A percentile compares a stretch with the other conserved stretches of the same genome.
These are phyloP conservation scores for Fistularia commersonii DNA, from an alignment of 2,797 vertebrate species.

Conservation along the genomic window DNA sequence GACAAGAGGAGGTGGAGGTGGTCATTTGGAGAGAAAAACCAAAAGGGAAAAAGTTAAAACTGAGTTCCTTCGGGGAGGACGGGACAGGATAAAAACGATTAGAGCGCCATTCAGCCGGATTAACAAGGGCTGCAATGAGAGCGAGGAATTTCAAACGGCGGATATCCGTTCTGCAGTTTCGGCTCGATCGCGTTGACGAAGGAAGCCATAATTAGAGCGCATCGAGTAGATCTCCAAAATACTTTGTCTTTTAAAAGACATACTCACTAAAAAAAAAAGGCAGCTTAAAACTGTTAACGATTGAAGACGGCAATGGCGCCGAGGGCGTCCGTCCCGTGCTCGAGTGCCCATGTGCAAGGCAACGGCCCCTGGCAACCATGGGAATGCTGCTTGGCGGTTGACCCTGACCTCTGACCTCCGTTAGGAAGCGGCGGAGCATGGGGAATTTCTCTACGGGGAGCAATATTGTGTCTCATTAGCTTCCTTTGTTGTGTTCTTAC, in stretches of 20 bases:
- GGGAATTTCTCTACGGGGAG: constrained; percentile 28
- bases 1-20: constrained; percentile 6
- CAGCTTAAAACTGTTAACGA: background rate
- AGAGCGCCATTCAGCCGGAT: constrained; percentile 25
- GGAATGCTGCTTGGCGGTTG: constrained; percentile 18
- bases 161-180: background rate
- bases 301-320: no score
- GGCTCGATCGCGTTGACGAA: constrained; percentile 4
- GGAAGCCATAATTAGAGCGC: no score
- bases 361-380: constrained; percentile 6
- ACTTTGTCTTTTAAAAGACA: background rate
- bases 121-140: constrained; percentile 19
- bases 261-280: background rate
- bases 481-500: constrained; percentile 23
- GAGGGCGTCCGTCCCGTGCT: no score
- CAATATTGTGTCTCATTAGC: constrained; percentile 36
- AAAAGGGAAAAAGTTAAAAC: constrained; percentile 55
- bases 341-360: no score
- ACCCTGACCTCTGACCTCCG: constrained; percentile 46
- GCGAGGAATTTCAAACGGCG: constrained; percentile 7
- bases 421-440: constrained; percentile 13
- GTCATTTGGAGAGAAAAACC: constrained; percentile 30
- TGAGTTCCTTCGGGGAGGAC: constrained; percentile 30
- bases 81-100: constrained; percentile 19
- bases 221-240: constrained; percentile 10